phyloP scores from a whole-genome alignment of 2,888 invertebrate genomes.

The Ceriagrion tenellum region DNA sequence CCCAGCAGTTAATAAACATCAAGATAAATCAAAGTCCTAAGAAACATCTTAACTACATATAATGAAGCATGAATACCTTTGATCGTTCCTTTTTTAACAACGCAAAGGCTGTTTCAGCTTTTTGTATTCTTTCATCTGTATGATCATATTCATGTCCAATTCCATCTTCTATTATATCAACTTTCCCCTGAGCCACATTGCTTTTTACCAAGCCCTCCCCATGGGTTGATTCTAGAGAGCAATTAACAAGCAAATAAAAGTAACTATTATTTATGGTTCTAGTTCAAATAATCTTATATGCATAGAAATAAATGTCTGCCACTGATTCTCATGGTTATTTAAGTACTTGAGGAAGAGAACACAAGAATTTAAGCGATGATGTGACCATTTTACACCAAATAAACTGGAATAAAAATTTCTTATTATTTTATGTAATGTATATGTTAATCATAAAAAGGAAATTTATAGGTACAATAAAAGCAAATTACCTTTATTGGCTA shows the following conservation, averaged over 20 bases:
- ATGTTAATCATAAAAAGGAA: too few relatives aligned
- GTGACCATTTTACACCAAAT: too few relatives aligned
- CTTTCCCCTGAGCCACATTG: background rate
- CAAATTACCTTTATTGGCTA: too few relatives aligned
- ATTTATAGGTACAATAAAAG: too few relatives aligned
- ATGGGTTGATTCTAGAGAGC: background rate
- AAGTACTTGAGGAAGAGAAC: too few relatives aligned
- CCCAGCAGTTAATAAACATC: too few relatives aligned
- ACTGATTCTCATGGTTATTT: too few relatives aligned
- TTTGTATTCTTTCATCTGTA: background rate
- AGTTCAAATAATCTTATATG: background rate
- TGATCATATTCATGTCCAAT: slow-evolving; percentile 22
- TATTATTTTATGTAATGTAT: too few relatives aligned
- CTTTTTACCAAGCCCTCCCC: background rate
- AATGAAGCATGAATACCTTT: slow-evolving; percentile 11
- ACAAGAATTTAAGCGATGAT: too few relatives aligned
- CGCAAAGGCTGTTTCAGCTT: slow-evolving; percentile 3
- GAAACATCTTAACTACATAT: too few relatives aligned
- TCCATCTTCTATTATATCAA: background rate
- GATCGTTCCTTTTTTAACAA: background rate
- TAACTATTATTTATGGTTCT: background rate
- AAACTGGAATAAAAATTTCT: too few relatives aligned
- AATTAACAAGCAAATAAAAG: background rate
- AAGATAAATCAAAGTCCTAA: too few relatives aligned
- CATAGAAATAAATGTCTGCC: background rate